Percentiles rank a stretch among this genome's conserved stretches.
These are phyloP conservation scores for Paedocypris micromegethes DNA, from an alignment of 2,797 vertebrate genomes.

Conservation along the genomic window DNA sequence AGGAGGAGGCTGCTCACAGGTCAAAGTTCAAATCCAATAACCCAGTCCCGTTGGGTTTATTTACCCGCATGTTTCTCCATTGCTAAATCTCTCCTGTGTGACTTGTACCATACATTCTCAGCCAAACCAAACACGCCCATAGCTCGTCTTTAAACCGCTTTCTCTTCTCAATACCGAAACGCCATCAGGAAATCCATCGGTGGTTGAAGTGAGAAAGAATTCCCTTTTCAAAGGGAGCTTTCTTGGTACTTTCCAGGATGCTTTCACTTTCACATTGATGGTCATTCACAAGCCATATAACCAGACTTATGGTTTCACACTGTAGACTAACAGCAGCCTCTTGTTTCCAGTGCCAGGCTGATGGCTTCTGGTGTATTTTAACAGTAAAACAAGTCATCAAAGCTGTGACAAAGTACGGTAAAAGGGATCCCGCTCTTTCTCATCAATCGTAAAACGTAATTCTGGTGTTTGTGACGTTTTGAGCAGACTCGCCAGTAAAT, in stretches of 20 bases:
- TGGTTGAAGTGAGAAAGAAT: slow-evolving; percentile 33
- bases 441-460: no score
- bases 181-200: slow-evolving; percentile 7
- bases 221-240: slow-evolving; percentile 42
- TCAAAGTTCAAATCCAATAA: slow-evolving; percentile 54
- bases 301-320: slow-evolving; percentile 62
- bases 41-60: slow-evolving; percentile 44
- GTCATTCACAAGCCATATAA: slow-evolving; percentile 54
- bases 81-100: slow-evolving; percentile 43
- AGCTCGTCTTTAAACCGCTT: slow-evolving; percentile 25
- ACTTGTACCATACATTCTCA: slow-evolving; percentile 37
- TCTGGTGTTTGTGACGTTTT: no score
- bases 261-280: slow-evolving; percentile 55
- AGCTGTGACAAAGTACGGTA: no score
- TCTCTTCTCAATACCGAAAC: slow-evolving; percentile 18
- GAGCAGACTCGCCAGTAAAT: neutral
- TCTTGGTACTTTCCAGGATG: slow-evolving; percentile 67
- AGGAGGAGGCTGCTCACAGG: slow-evolving; percentile 32
- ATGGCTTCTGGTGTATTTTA: neutral
- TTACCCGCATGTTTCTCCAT: slow-evolving; percentile 38
- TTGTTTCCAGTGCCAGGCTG: slow-evolving; percentile 11
- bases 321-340: slow-evolving; percentile 42
- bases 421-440: no score
- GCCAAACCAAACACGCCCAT: slow-evolving; percentile 36
- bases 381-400: neutral